Evolutionary conservation across 2,797 vertebrate species (phyloP), one percentile per base, ranked within the genome.

Genomic region (Lophius americanus): DNA sequence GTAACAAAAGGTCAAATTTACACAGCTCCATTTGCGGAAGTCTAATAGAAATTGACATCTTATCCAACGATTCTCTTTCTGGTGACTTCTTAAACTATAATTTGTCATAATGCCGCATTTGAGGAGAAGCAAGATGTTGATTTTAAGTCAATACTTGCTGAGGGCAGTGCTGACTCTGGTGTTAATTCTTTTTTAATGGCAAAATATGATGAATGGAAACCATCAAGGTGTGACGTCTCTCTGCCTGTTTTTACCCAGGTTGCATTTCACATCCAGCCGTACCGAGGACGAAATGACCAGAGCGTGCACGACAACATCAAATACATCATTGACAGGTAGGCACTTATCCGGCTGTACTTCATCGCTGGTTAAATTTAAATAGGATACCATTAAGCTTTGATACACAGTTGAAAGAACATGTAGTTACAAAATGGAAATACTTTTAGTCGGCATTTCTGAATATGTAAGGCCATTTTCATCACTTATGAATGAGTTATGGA

Each of bases 301-400:
- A 95, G 89, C 1, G 88, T 98, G 70, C 95, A 95, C 4, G 94
- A 95, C 78, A 96, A 96, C 75, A 87, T 97, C 90, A 97, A 95
- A 88, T 96, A 96, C 83, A 97, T 97, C 76, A 92, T 96, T 64
- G 95, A 96, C 93, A 96, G 93, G 96, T 96, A 92, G 84, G 93
- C 81, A 33, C 51, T 63, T 32, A 38, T 62, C 55, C 44, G 39
- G 47, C 53, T 64, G 52, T 39, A 7, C 66, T 32, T 55, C 68
- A 51, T 43, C 55, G 48, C 59, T 2, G 35, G 51, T 47, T 81
- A 58, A 65, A 13, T 63, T 72, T 37, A 62, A 35, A 71, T 9
- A 63, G 53, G 62, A 64, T 59, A 23, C 9, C 61, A 78, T 85
- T 71, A 75, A 73, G 33, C 61, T 57, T 85, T 66, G 65, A 84